A percentile compares a stretch with the other conserved stretches of the same genome.
phyloP scores from a whole-genome alignment of 2,888 invertebrate species.

The Pristionchus arcanus region DNA sequence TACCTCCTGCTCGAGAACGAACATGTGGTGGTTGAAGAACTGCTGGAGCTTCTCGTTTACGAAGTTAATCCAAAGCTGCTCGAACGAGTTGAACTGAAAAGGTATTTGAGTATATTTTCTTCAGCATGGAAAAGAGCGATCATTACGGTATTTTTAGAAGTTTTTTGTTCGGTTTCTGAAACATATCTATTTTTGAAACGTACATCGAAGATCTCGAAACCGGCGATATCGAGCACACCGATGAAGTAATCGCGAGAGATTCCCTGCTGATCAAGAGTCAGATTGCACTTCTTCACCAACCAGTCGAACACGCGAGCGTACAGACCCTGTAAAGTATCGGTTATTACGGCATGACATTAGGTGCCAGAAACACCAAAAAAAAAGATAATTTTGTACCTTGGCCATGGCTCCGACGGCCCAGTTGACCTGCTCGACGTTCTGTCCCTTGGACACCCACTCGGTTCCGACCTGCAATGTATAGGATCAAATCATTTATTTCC shows the following conservation, averaged over 20 bases:
- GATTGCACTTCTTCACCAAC: constrained; percentile 99
- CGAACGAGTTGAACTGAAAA: constrained; percentile 81
- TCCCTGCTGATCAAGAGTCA: constrained; percentile 85
- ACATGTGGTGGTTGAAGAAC: constrained; percentile 83
- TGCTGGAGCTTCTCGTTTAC: constrained; percentile 82
- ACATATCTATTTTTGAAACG: background rate
- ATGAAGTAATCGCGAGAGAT: constrained; percentile 78
- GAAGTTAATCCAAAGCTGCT: constrained; percentile 83
- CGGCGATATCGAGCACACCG: constrained; percentile 82
- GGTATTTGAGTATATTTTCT: too few relatives aligned
- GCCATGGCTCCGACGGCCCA: constrained; percentile 80
- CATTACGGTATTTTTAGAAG: too few relatives aligned
- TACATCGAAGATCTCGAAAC: constrained; percentile 82
- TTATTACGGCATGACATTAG: too few relatives aligned
- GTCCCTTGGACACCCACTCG: constrained; percentile 82
- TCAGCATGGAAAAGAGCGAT: background rate
- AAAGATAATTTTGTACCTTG: constrained; percentile 74
- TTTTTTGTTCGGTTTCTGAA: background rate
- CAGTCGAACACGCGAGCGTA: constrained; percentile 84
- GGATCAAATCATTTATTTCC: background rate
- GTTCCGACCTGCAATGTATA: constrained; percentile 79
- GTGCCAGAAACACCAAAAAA: too few relatives aligned
- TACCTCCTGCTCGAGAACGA: constrained; percentile 81
- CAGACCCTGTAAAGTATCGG: constrained; percentile 79
- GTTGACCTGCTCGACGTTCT: constrained; percentile 81